Percentiles rank a stretch among this genome's conserved stretches.
Evolutionary conservation across 1,140 invertebrate genomes (phyloP).

Genomic region (Andrena cerasifolii): DNA sequence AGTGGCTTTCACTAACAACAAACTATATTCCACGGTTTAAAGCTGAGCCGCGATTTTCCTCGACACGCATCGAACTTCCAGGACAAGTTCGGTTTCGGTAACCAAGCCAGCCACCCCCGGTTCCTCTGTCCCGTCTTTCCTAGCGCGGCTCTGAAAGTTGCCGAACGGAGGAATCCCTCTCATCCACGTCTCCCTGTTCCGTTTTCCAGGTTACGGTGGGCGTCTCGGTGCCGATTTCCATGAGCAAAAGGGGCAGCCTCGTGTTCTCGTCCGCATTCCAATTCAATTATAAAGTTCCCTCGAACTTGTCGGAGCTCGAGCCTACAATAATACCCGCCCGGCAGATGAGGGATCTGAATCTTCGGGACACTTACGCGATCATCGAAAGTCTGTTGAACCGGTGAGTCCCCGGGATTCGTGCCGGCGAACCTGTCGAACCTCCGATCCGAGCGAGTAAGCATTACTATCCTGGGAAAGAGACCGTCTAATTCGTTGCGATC

Average conservation of each 20-base stretch:
- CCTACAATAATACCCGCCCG: slow-evolving; percentile 71
- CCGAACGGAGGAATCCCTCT: not conserved
- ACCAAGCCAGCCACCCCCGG: not conserved
- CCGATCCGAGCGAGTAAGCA: too few relatives aligned
- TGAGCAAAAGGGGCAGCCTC: slow-evolving; percentile 73
- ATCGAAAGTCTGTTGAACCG: slow-evolving; percentile 75
- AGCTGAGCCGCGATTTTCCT: not conserved
- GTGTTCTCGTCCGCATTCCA: slow-evolving; percentile 75
- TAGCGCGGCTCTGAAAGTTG: slow-evolving; percentile 8
- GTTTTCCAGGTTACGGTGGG: slow-evolving; percentile 75
- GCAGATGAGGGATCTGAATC: slow-evolving; percentile 69
- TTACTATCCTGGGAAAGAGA: too few relatives aligned
- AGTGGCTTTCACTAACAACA: too few relatives aligned
- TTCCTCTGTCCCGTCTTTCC: not conserved
- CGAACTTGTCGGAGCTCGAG: slow-evolving; percentile 78
- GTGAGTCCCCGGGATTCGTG: slow-evolving; percentile 67
- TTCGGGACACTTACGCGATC: slow-evolving; percentile 74
- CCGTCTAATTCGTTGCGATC: too few relatives aligned
- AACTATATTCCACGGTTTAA: too few relatives aligned
- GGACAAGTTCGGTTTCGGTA: not conserved
- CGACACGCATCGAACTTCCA: not conserved
- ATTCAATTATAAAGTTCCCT: slow-evolving; percentile 78
- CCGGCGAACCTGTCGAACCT: not conserved
- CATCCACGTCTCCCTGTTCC: not conserved
- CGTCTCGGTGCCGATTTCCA: slow-evolving; percentile 73